Percentiles rank a stretch among this genome's conserved stretches.
Conservation (phyloP, 2,888 invertebrate genomes). For the Oasisia sp. region DNA sequence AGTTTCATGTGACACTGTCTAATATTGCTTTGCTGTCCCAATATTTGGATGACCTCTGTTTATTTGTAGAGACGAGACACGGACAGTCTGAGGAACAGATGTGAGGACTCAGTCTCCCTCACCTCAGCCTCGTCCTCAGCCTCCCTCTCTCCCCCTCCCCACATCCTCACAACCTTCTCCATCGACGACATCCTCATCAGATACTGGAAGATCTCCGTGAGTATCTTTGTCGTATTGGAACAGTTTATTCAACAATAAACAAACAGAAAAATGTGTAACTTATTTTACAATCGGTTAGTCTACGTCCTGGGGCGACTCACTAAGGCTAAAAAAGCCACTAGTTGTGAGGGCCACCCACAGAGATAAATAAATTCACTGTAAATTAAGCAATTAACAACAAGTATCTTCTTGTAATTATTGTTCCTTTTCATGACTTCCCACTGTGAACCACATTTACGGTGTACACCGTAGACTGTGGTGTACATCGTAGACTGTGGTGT, state of each 20-base stretch:
- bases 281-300: no score
- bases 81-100: not conserved
- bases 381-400: no score
- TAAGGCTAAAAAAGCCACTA: no score
- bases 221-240: constrained; percentile 30
- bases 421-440: no score
- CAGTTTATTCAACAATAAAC: not conserved
- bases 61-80: not conserved
- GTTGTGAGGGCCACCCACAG: no score
- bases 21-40: not conserved
- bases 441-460: no score
- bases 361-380: no score
- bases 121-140: not conserved
- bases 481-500: no score
- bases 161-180: constrained; percentile 12
- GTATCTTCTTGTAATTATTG: no score
- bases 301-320: no score
- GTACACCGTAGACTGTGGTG: no score
- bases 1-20: not conserved
- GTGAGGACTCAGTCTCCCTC: not conserved
- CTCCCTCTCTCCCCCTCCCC: not conserved
- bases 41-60: not conserved
- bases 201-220: constrained; percentile 66
- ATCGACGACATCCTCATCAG: constrained; percentile 63
- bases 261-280: no score